Evolutionary conservation across 2,113 vertebrate species (phyloP), one percentile per base, ranked within the genome.

Genomic region (Anolis carolinensis): DNA sequence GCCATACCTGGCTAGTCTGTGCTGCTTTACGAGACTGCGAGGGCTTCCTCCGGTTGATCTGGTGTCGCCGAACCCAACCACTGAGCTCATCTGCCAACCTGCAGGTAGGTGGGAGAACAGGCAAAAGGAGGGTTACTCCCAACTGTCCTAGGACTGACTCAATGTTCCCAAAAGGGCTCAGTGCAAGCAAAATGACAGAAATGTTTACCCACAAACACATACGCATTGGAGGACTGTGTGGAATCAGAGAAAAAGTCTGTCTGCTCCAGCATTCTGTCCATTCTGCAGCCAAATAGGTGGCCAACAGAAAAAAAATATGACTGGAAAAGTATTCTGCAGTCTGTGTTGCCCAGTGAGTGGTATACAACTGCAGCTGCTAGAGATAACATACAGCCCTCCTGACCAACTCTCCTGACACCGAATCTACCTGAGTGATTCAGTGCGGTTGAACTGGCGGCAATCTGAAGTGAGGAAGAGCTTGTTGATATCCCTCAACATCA

Each of bases 371-470:
- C 65, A 30, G 4, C 9, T 68, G 10, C 27, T 11, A 9, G 7
- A 68, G 23, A 68, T 11, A 68, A 27, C 7, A 27, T 30, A 10
- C 8, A 68, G 25, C 5, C 7, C 13, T 21, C 10, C 8, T 23
- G 36, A 36, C 73, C 9, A 30, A 36, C 25, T 18, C 2, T 39
- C 82, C 59, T 70, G 73, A 14, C 13, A 2, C n/a, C 7, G 44
- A 21, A 74, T 39, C 34, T 23, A 98, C 98, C 98, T 95, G 84
- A 98, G 96, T 0, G 98, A 98, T 94, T 98, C 98, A 0, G 98
- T 98, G 81, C 97, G 97, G 91, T 98, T 98, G 92, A 98, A 98
- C 93, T 98, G 98, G 16, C 97, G 93, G 87, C 98, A 98, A 90
- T 98, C 97, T 0, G 97, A 96, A 59, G 97, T 95, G 11, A 96